Percentiles rank a stretch among this genome's conserved stretches.
phyloP scores from a whole-genome alignment of 2,113 vertebrate genomes.

The Cyrtonyx montezumae region DNA sequence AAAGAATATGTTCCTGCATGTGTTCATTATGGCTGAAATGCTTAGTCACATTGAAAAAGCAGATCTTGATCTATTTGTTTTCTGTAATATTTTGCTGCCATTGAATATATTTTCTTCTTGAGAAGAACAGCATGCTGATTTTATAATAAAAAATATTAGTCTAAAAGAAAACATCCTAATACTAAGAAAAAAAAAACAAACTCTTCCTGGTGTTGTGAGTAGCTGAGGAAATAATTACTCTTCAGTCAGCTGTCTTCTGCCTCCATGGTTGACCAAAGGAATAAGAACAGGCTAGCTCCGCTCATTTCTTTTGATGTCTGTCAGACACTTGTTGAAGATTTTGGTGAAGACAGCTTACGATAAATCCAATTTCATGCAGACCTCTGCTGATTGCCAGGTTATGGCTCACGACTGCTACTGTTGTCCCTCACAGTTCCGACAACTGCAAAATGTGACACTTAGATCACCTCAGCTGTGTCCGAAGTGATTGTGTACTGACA shows the following conservation, averaged over 20 bases:
- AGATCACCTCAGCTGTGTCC: background rate
- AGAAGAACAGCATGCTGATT: background rate
- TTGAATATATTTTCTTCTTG: background rate
- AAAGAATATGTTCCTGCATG: background rate
- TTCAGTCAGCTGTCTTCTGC: background rate
- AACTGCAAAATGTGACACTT: background rate
- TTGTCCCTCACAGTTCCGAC: background rate
- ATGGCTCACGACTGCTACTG: background rate
- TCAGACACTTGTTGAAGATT: background rate
- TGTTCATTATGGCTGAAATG: background rate
- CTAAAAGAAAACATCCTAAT: background rate
- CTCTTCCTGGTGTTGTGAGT: background rate
- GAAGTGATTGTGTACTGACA: background rate
- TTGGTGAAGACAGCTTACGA: background rate
- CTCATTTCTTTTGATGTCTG: background rate
- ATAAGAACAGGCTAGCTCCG: background rate
- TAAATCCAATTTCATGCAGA: rapidly evolving
- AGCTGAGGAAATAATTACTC: background rate
- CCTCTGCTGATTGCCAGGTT: background rate
- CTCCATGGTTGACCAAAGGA: background rate
- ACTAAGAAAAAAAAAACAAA: background rate
- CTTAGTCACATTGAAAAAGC: background rate
- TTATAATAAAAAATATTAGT: background rate
- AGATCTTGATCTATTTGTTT: background rate
- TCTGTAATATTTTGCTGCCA: background rate